Base-by-base conservation (phyloP, 2,888 invertebrate genomes). In the Cheilosia variabilis region DNA sequence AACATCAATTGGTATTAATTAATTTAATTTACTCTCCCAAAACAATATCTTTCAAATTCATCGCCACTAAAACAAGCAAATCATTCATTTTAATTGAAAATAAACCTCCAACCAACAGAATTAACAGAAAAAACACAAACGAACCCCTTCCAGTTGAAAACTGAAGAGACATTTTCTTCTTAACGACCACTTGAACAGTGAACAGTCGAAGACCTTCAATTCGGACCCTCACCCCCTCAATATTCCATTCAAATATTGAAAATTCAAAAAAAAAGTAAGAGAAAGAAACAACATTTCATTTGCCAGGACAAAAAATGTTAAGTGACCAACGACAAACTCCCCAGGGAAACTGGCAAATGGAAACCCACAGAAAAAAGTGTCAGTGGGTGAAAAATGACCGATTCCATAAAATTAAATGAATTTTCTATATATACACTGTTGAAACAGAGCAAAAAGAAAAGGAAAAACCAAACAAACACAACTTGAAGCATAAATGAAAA, bases 391-490 rank as follows among this genome's bases (percentile, higher is more conserved):
- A 86, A 86, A 86, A 86, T 86, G 81, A 86, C 68, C 76, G 65
- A 77, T 77, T 80, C 76, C 72, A 86, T 86, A 77, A 86, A 86
- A 86, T 81, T 86, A 86, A 86, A 86, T 86, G 86, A 86, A 81
- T 81, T 86, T 86, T 58, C 71, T 72, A 72, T 65, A 63, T 31
- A 63, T 37, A 66, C 41, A 27, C 60, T 31, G 31, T 66, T n/a
- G 19, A 17, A 52, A 50, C 2, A 63, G 27, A 58, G 15, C 10
- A 24, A 15, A 47, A 55, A 58, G 34, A 68, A 50, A 22, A 63
- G 43, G 72, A 75, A 71, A 58, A 52, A 15, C 57, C 45, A 78
- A 80, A 71, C 69, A 84, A 81, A 81, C 76, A 65, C 47, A 81
- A 53, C 62, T 62, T 57, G 65, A 77, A 77, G 75, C 53, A 47